Percentiles rank a stretch among this genome's conserved stretches.
Conservation (phyloP, 2,888 invertebrate genomes). For the Ceriagrion tenellum region DNA sequence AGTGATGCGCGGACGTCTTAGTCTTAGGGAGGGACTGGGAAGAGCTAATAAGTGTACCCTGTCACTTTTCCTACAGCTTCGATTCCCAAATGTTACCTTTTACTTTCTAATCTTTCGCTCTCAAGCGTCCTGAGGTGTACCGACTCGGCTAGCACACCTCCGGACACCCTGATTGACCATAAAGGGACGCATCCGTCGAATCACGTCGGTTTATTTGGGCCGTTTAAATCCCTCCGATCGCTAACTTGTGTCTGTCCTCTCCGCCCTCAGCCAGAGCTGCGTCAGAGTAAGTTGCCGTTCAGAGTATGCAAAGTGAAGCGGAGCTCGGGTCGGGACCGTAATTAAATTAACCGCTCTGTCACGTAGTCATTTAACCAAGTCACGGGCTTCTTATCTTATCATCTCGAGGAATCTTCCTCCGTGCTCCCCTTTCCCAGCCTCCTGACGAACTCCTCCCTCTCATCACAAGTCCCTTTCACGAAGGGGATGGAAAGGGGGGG, state of each 20-base stretch:
- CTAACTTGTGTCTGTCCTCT: not conserved
- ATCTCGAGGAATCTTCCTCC: not conserved
- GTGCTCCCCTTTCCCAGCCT: not conserved
- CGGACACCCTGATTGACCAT: too few relatives aligned
- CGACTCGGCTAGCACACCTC: too few relatives aligned
- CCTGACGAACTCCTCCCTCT: not conserved
- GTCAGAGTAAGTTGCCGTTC: too few relatives aligned
- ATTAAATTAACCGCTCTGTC: not conserved
- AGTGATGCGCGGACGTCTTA: too few relatives aligned
- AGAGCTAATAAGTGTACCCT: too few relatives aligned
- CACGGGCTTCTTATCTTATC: not conserved
- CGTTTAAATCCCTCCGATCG: not conserved
- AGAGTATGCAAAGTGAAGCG: not conserved
- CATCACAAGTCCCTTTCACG: too few relatives aligned
- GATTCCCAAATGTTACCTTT: too few relatives aligned
- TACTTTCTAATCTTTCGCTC: too few relatives aligned
- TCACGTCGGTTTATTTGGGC: not conserved
- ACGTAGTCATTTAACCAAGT: constrained; percentile 20
- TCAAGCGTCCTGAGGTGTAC: too few relatives aligned
- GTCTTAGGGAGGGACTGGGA: too few relatives aligned
- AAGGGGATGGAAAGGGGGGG: not conserved
- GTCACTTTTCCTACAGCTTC: too few relatives aligned
- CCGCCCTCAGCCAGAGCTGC: not conserved
- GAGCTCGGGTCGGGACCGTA: not conserved
- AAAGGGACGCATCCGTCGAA: too few relatives aligned